phyloP scores from a whole-genome alignment of 2,888 invertebrate species.

The Drosophila helvetica region DNA sequence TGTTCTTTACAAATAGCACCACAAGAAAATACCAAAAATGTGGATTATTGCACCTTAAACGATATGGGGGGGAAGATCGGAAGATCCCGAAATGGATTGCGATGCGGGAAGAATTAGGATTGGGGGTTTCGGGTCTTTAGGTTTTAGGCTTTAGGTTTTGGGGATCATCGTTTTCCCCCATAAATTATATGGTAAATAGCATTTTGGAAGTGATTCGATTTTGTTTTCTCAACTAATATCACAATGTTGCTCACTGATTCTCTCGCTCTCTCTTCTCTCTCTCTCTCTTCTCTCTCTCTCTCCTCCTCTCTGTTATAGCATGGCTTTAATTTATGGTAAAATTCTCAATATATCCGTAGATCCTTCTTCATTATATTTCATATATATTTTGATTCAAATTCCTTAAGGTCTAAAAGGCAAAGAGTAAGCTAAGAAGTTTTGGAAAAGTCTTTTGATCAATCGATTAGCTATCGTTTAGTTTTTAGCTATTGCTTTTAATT shows the following conservation, averaged over 20 bases:
- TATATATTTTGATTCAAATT: constrained; percentile 53
- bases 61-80: constrained; percentile 25
- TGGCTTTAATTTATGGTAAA: neutral
- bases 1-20: constrained; percentile 67
- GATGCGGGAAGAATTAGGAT: constrained; percentile 11
- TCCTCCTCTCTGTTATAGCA: constrained; percentile 36
- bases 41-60: constrained; percentile 58
- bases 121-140: constrained; percentile 1
- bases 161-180: constrained; percentile 2
- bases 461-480: constrained; percentile 50
- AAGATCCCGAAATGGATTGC: constrained; percentile 41
- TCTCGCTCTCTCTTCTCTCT: constrained; percentile 4
- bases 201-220: constrained; percentile 75
- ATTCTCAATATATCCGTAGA: neutral
- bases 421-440: constrained; percentile 72
- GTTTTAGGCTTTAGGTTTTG: constrained; percentile 10
- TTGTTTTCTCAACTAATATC: constrained; percentile 77
- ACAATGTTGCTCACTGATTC: constrained; percentile 78
- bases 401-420: constrained; percentile 75
- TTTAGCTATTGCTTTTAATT: constrained; percentile 64
- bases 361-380: constrained; percentile 28
- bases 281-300: constrained; percentile 10
- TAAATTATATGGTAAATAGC: constrained; percentile 69
- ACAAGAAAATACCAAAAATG: constrained; percentile 46
- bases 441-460: constrained; percentile 69